Percentiles rank a stretch among this genome's conserved stretches.
Conservation (phyloP, 2,888 invertebrate genomes). For the Colostygia pectinataria region DNA sequence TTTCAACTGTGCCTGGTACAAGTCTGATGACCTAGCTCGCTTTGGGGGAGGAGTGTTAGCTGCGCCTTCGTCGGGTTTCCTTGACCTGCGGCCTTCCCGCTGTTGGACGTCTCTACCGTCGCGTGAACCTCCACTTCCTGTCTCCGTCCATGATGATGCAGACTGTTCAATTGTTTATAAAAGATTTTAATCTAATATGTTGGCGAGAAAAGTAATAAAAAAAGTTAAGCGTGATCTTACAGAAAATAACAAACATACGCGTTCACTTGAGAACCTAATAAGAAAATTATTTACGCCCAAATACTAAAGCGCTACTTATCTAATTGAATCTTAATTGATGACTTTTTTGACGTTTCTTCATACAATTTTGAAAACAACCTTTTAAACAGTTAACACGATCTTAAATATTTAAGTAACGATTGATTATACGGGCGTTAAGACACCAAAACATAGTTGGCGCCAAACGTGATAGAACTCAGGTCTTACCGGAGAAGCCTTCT, state of each 20-base stretch:
- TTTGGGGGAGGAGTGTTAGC: constrained; percentile 85
- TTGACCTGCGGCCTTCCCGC: constrained; percentile 74
- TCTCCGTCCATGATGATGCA: constrained; percentile 77
- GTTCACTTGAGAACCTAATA: too few relatives aligned
- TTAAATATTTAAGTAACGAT: background rate
- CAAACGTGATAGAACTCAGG: constrained; percentile 20
- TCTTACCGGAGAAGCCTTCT: constrained; percentile 89
- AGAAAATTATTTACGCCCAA: too few relatives aligned
- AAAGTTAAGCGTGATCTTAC: too few relatives aligned
- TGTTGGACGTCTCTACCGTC: constrained; percentile 64
- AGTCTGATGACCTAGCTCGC: constrained; percentile 87
- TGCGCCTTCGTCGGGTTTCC: constrained; percentile 77
- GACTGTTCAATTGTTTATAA: constrained; percentile 64
- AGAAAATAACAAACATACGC: too few relatives aligned
- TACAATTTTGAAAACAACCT: background rate
- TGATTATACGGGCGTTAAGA: too few relatives aligned
- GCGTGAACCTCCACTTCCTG: constrained; percentile 70
- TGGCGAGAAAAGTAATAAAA: too few relatives aligned
- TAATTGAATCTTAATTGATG: too few relatives aligned
- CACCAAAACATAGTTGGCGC: constrained; percentile 25
- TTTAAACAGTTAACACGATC: background rate
- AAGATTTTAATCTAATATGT: too few relatives aligned
- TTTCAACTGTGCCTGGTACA: constrained; percentile 85
- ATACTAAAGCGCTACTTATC: too few relatives aligned
- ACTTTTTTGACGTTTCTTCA: too few relatives aligned